Evolutionary conservation across 2,888 invertebrate genomes (phyloP).

Genomic region (Carabus problematicus): DNA sequence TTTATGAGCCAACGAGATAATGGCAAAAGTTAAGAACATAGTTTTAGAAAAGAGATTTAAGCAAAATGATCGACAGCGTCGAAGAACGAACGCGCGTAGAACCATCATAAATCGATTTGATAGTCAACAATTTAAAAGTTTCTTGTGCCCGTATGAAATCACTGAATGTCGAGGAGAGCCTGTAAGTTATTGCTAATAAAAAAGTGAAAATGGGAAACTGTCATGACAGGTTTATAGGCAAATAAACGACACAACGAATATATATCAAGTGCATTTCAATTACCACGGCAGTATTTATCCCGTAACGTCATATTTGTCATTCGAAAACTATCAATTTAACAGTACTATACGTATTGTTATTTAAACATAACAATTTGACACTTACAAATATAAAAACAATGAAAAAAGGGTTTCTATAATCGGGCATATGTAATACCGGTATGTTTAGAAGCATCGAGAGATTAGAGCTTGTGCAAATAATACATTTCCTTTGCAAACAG

Average conservation of each 20-base stretch:
- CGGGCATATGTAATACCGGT: too few relatives aligned
- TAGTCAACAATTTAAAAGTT: constrained; percentile 41
- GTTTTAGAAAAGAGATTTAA: constrained; percentile 40
- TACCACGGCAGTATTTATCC: constrained; percentile 27
- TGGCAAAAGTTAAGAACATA: constrained; percentile 43
- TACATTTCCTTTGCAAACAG: too few relatives aligned
- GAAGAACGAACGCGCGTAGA: constrained; percentile 27
- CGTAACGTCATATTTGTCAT: constrained; percentile 28
- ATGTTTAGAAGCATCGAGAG: too few relatives aligned
- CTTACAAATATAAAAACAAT: too few relatives aligned
- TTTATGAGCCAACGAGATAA: constrained; percentile 42
- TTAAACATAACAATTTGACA: too few relatives aligned
- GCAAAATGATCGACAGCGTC: constrained; percentile 40
- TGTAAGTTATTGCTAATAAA: constrained; percentile 36
- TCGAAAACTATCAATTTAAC: constrained; percentile 24
- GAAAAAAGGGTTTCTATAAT: too few relatives aligned
- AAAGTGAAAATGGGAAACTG: constrained; percentile 33
- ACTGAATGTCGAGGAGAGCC: constrained; percentile 27
- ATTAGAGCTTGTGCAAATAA: too few relatives aligned
- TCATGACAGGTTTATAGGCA: constrained; percentile 31
- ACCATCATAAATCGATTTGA: constrained; percentile 41
- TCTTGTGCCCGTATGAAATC: constrained; percentile 17
- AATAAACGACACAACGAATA: constrained; percentile 21
- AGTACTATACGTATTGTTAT: constrained; percentile 6
- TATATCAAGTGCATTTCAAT: constrained; percentile 27